Evolutionary conservation across 2,797 vertebrate species (phyloP).

Genomic region (Pogoniulus pusillus): DNA sequence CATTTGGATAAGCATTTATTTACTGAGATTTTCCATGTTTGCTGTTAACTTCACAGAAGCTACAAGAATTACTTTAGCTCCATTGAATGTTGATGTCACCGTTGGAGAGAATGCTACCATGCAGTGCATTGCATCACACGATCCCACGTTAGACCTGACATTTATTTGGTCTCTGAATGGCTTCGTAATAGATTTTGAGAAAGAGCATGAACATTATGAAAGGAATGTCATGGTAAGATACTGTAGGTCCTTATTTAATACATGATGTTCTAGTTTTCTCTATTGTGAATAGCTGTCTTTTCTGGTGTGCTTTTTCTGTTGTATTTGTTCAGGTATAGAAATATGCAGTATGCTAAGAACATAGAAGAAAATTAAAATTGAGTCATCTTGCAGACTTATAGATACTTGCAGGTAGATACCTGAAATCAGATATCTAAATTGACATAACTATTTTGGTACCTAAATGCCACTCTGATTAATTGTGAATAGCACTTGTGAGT

Average conservation of each 20-base stretch:
- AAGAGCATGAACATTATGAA: constrained; percentile 85
- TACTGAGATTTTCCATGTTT: constrained; percentile 45
- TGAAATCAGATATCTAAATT: not conserved
- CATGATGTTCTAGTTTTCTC: not conserved
- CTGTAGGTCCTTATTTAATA: not conserved
- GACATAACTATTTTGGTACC: not conserved
- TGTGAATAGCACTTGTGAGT: not conserved
- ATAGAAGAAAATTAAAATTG: not conserved
- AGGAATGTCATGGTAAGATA: constrained; percentile 83
- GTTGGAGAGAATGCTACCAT: constrained; percentile 87
- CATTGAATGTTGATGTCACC: constrained; percentile 87
- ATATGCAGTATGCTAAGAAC: not conserved
- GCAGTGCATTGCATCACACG: constrained; percentile 92
- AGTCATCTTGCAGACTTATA: not conserved
- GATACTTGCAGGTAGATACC: not conserved
- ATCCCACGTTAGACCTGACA: constrained; percentile 89
- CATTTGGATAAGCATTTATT: not conserved
- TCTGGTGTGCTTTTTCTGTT: not conserved
- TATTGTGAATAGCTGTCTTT: not conserved
- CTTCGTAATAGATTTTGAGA: constrained; percentile 88
- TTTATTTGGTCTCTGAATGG: constrained; percentile 94
- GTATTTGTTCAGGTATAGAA: not conserved
- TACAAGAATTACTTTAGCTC: constrained; percentile 92
- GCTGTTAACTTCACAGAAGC: constrained; percentile 80
- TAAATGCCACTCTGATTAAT: not conserved